A percentile compares a stretch with the other conserved stretches of the same genome.
These are phyloP conservation scores for Drosophila orena DNA, from an alignment of 1,140 invertebrate species.

Conservation along the genomic window DNA sequence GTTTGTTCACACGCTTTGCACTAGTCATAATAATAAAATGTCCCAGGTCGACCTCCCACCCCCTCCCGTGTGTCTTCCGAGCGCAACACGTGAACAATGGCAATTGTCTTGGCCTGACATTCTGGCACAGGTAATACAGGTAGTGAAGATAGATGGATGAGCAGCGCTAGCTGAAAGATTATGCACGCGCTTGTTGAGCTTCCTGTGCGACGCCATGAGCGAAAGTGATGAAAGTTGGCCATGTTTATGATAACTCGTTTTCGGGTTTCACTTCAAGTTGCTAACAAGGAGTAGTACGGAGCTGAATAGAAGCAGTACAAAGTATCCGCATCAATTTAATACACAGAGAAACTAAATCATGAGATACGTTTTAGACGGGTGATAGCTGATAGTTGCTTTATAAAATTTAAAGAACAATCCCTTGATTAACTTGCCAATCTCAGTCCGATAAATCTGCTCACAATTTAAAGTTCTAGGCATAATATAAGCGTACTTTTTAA, in stretches of 20 bases:
- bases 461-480: too few relatives aligned
- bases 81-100: conserved; percentile 60
- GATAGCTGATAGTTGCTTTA: background rate
- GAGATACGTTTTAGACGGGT: background rate
- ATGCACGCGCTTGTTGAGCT: conserved; percentile 16
- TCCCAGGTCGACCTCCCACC: conserved; percentile 2
- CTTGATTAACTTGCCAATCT: too few relatives aligned
- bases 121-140: conserved; percentile 27
- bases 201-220: conserved; percentile 11
- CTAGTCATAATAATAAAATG: conserved; percentile 73
- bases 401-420: too few relatives aligned
- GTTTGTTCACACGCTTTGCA: conserved; percentile 71
- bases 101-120: conserved; percentile 73
- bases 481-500: background rate
- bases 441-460: too few relatives aligned
- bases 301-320: background rate
- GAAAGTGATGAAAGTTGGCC: background rate
- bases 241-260: conserved; percentile 12
- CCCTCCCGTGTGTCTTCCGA: background rate
- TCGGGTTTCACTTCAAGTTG: background rate
- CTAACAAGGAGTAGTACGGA: background rate
- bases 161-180: conserved; percentile 32
- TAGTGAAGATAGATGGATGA: conserved; percentile 35
- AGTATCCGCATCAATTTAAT: background rate
- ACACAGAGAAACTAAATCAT: background rate